Evolutionary conservation across 2,113 vertebrate genomes (phyloP).

Genomic region (Stegastes partitus): DNA sequence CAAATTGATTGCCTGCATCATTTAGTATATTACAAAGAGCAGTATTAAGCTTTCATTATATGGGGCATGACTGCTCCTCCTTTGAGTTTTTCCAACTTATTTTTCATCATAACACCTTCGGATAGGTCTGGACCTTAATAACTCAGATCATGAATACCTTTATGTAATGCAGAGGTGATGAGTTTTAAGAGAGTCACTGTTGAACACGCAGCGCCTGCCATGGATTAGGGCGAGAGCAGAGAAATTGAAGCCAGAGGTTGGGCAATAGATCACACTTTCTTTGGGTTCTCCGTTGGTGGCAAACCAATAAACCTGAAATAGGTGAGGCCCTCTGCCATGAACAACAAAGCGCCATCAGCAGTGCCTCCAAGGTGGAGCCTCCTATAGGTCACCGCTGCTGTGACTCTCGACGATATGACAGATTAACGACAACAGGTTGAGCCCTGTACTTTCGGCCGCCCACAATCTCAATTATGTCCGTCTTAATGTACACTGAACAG

Average conservation of each 20-base stretch:
- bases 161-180: slow-evolving; percentile 51
- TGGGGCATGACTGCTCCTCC: slow-evolving; percentile 48
- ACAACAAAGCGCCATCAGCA: slow-evolving; percentile 80
- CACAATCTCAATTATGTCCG: slow-evolving; percentile 84
- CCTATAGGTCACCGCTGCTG: slow-evolving; percentile 72
- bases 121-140: slow-evolving; percentile 58
- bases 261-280: slow-evolving; percentile 71
- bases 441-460: slow-evolving; percentile 81
- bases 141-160: slow-evolving; percentile 49
- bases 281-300: slow-evolving; percentile 80
- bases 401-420: slow-evolving; percentile 83
- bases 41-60: slow-evolving; percentile 73
- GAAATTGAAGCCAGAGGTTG: slow-evolving; percentile 70
- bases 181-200: slow-evolving; percentile 61
- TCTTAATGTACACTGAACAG: slow-evolving; percentile 85
- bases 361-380: slow-evolving; percentile 79
- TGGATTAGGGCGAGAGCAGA: slow-evolving; percentile 62
- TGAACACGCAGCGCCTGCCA: slow-evolving; percentile 65
- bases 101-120: slow-evolving; percentile 50
- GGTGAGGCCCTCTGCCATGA: slow-evolving; percentile 79
- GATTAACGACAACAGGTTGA: slow-evolving; percentile 86
- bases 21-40: slow-evolving; percentile 69
- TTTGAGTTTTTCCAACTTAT: slow-evolving; percentile 52
- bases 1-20: slow-evolving; percentile 76
- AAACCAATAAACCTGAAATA: slow-evolving; percentile 78